Conservation (phyloP, 2,888 invertebrate species). For the Taphrorychus bicolor region DNA sequence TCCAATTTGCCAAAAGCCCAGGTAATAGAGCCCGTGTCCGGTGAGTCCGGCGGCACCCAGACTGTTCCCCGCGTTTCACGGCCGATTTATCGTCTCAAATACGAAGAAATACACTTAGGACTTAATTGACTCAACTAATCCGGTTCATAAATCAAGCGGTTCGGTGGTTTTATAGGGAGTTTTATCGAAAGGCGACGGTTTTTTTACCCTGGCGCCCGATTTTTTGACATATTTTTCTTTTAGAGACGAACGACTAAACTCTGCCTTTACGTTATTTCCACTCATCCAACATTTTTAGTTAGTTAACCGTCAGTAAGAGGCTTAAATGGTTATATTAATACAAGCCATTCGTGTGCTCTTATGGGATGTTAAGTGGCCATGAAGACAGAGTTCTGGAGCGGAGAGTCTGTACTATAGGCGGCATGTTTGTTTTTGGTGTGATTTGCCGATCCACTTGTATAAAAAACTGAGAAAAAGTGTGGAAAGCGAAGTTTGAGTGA, state of each 20-base stretch:
- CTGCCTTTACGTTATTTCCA: not conserved
- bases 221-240: not conserved
- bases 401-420: too few relatives aligned
- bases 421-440: too few relatives aligned
- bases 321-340: too few relatives aligned
- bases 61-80: constrained; percentile 33
- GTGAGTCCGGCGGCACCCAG: constrained; percentile 42
- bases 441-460: too few relatives aligned
- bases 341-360: too few relatives aligned
- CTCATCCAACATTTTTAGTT: not conserved
- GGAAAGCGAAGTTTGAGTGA: too few relatives aligned
- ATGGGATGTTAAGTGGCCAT: too few relatives aligned
- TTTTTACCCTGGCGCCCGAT: constrained; percentile 13
- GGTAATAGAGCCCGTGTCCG: constrained; percentile 44
- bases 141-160: constrained; percentile 31
- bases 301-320: too few relatives aligned
- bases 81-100: constrained; percentile 51
- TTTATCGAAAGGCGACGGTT: constrained; percentile 20
- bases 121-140: constrained; percentile 53
- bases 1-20: constrained; percentile 55
- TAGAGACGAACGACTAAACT: not conserved
- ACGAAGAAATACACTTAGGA: constrained; percentile 56
- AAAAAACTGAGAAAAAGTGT: too few relatives aligned
- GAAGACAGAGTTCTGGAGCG: too few relatives aligned
- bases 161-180: constrained; percentile 33